Evolutionary conservation across 2,797 vertebrate species (phyloP).

Genomic region (Gymnoscopelus microlampas): DNA sequence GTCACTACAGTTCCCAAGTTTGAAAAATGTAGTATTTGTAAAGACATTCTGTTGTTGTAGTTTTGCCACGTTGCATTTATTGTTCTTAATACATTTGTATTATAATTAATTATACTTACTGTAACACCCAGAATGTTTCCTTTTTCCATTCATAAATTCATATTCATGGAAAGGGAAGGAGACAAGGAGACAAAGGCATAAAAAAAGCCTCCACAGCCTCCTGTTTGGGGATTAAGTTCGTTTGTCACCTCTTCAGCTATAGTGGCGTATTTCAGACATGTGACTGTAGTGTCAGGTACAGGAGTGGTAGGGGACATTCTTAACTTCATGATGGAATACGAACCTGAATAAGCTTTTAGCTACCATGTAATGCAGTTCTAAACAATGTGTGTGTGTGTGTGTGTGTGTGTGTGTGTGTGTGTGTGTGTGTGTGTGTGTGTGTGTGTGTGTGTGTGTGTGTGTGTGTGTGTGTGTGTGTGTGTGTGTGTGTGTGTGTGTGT

Average conservation of each 20-base stretch:
- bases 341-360: constrained; percentile 81
- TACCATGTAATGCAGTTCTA: constrained; percentile 48
- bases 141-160: background rate
- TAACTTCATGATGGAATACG: constrained; percentile 36
- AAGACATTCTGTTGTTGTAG: too few species aligned
- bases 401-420: background rate
- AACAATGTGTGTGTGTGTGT: constrained; percentile 35
- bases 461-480: constrained; percentile 38
- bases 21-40: too few species aligned
- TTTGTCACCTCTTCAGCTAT: background rate
- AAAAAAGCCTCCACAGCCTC: background rate
- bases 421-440: constrained; percentile 16
- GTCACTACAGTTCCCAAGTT: too few species aligned
- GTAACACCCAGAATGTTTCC: too few species aligned
- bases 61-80: too few species aligned
- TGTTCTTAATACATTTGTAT: too few species aligned
- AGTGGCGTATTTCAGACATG: constrained; percentile 26
- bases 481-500: constrained; percentile 2
- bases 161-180: background rate
- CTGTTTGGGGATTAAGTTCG: background rate
- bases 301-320: constrained; percentile 34
- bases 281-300: constrained; percentile 24
- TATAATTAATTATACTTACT: too few species aligned
- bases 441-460: background rate
- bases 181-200: background rate